Percentiles rank a stretch among this genome's conserved stretches.
Conservation (phyloP, 23 tunicate genomes). For the Styela plicata region DNA sequence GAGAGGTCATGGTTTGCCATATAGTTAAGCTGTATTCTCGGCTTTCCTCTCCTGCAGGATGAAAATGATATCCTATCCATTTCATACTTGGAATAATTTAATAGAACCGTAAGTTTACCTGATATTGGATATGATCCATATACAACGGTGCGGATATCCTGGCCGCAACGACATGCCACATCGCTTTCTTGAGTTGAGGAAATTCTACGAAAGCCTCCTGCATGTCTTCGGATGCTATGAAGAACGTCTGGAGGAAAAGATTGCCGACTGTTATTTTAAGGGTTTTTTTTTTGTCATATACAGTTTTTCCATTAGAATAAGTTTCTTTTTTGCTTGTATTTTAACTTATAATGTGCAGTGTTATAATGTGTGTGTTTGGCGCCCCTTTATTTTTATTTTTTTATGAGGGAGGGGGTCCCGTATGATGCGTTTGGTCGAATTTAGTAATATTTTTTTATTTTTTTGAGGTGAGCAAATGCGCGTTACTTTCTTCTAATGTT, state of each 20-base stretch:
- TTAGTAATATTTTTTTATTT: too few species aligned
- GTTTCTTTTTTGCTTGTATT: too few species aligned
- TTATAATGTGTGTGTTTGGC: too few species aligned
- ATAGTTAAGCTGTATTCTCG: background rate
- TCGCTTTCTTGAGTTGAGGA: conserved; percentile 52
- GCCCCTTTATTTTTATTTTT: too few species aligned
- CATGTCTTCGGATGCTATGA: conserved; percentile 59
- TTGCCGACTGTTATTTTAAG: background rate
- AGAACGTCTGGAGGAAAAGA: conserved; percentile 55
- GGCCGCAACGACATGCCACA: conserved; percentile 79
- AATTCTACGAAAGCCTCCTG: conserved; percentile 41
- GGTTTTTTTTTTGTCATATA: background rate
- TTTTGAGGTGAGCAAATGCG: too few species aligned
- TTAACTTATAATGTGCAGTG: too few species aligned
- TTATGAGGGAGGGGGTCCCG: too few species aligned
- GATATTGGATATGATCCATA: conserved; percentile 43
- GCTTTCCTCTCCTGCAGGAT: background rate
- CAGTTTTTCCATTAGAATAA: too few species aligned
- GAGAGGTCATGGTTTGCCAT: background rate
- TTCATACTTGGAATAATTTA: background rate
- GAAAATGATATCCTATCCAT: background rate
- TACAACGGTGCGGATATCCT: conserved; percentile 63
- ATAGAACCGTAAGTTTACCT: conserved; percentile 28
- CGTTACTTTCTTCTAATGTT: too few species aligned
- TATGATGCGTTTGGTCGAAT: too few species aligned